Base-by-base conservation (phyloP, 2,888 invertebrate genomes). In the Acrobasis consociella region DNA sequence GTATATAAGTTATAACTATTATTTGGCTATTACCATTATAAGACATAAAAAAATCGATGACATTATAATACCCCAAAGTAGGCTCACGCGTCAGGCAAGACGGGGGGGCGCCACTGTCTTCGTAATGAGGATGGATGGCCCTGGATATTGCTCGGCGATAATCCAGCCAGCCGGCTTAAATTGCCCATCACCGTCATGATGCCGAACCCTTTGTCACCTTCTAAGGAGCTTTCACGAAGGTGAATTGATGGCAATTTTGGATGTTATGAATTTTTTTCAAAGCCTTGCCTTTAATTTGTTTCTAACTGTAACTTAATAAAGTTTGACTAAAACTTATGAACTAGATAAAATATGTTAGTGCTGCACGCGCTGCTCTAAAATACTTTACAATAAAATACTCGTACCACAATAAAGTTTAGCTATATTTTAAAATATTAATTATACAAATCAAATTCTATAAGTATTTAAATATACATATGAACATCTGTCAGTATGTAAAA, bases 61-160 rank as follows among this genome's bases (percentile, higher is more conserved):
- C 52, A 52, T 51, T 49, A 17, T 62, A 42, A 51, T 46, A 62
- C 55, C 50, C 16, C 69, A 63, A 68, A 64, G 55, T 69, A 74
- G 64, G 63, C 67, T 70, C 71, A 69, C 71, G 42, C 22, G 31
- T 22, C 13, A 62, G 65, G 65, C 65, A 68, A 74, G 76, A 73
- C 72, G 67, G 73, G 72, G 73, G 77, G 73, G 76, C 73, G 74
- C 67, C 64, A 64, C 65, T 63, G 69, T 64, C 64, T 16, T 65
- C 42, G 67, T 83, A 85, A 86, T 81, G 76, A 79, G 79, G 78
- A 85, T 82, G 75, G 79, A 86, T 85, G 75, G 72, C 65, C 63
- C 65, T 64, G 72, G 74, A 80, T 82, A 85, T 85, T 85, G 80
- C 79, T 63, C 64, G 59, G 66, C 67, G 72, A 83, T 81, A 76